Evolutionary conservation across 2,888 invertebrate genomes (phyloP).

Genomic region (Leptopterna dolabrata): DNA sequence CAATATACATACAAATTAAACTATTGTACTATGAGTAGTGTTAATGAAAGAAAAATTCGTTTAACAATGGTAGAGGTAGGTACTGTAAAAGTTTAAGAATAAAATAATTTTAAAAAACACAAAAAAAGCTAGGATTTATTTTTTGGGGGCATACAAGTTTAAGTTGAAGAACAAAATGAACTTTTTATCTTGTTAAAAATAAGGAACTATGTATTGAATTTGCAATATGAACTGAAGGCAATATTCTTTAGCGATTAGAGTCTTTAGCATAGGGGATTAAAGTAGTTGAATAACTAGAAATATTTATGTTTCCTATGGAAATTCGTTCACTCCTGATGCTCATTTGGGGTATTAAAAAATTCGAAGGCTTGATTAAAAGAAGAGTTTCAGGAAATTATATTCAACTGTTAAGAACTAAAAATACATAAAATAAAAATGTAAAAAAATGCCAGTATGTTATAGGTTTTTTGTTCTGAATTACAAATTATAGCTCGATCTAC

Average conservation of each 20-base stretch:
- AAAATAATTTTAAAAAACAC: slow-evolving; percentile 34
- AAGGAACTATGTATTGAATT: slow-evolving; percentile 57
- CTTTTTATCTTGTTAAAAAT: slow-evolving; percentile 26
- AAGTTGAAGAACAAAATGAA: slow-evolving; percentile 9
- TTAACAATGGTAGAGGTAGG: slow-evolving; percentile 23
- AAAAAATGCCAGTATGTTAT: not conserved
- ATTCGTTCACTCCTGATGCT: slow-evolving; percentile 58
- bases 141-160: not conserved
- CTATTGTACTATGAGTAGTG: slow-evolving; percentile 20
- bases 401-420: slow-evolving; percentile 21
- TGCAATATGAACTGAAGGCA: slow-evolving; percentile 60
- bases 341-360: slow-evolving; percentile 45
- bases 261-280: slow-evolving; percentile 33
- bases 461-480: not conserved
- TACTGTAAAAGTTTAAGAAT: slow-evolving; percentile 12
- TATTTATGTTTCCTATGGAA: slow-evolving; percentile 60
- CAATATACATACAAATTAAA: slow-evolving; percentile 2
- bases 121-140: slow-evolving; percentile 42
- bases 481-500: not conserved
- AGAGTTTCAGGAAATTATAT: slow-evolving; percentile 1
- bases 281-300: slow-evolving; percentile 39
- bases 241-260: slow-evolving; percentile 58
- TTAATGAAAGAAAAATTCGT: slow-evolving; percentile 18
- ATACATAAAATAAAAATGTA: not conserved
- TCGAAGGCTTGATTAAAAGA: slow-evolving; percentile 6